Base-by-base conservation (phyloP, 2,888 invertebrate species). In the Heliconius cydno region DNA sequence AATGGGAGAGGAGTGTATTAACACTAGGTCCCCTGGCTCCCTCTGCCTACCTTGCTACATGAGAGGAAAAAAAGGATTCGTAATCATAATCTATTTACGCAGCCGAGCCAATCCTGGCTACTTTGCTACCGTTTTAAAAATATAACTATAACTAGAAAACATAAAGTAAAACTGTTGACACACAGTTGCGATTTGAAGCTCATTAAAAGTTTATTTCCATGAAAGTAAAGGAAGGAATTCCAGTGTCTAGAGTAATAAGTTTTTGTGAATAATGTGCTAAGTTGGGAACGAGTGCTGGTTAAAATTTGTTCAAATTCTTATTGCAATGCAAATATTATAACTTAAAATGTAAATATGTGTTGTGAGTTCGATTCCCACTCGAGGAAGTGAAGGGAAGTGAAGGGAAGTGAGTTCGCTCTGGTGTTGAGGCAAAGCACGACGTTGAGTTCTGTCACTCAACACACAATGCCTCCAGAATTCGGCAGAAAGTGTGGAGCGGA, bases 241-340 rank as follows among this genome's bases (percentile, higher is more conserved):
- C 74, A 83, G 82, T 84, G 84, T 85, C 84, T 84, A 81, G 80
- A 79, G 79, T 79, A 82, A 80, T 83, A 83, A 86, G 85, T 85
- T 85, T 80, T 79, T 81, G 83, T 86, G 85, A 86, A 84, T 86
- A 85, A 86, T 85, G 84, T 81, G 79, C 52, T 63, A 85, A 86
- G 82, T 85, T 84, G 67, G 71, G 71, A 80, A 38, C 74, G 80
- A 79, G 78, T 77, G 78, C 74, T 77, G 79, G 79, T 82, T 80
- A 76, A 76, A 82, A 81, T 84, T 79, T 81, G 73, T 77, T 79
- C 79, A 68, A 79, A n/a, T n/a, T 60, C n/a, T 60, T 60, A 60
- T 60, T 60, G n/a, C n/a, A n/a, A 60, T 60, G 10, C 10, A 60
- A 60, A 60, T n/a, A 60, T 57, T n/a, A 22, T 22, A 10, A n/a